Evolutionary conservation across 1,140 invertebrate genomes (phyloP).

Genomic region (Zophobas atratus): DNA sequence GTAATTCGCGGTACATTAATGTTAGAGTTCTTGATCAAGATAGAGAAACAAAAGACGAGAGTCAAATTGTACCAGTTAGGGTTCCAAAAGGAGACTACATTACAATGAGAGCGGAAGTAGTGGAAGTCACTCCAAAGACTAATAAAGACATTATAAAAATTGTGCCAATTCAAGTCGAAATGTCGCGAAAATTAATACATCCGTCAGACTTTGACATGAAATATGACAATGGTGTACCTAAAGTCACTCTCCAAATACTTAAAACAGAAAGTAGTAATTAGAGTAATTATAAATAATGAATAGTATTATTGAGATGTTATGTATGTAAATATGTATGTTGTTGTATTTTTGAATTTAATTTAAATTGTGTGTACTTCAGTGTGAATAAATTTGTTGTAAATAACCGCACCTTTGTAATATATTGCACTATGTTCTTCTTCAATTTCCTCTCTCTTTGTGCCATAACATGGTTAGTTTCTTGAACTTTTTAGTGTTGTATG

Average conservation of each 20-base stretch:
- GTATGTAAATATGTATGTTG: constrained; percentile 51
- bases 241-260: constrained; percentile 48
- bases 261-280: constrained; percentile 44
- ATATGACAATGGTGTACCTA: constrained; percentile 31
- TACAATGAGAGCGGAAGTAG: constrained; percentile 62
- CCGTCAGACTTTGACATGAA: constrained; percentile 31
- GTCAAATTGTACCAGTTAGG: constrained; percentile 56
- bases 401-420: constrained; percentile 56
- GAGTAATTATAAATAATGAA: constrained; percentile 44
- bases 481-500: constrained; percentile 43
- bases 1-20: constrained; percentile 63
- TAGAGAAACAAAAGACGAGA: constrained; percentile 16
- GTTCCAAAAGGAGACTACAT: constrained; percentile 59
- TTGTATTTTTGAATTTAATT: constrained; percentile 51
- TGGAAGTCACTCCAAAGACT: constrained; percentile 61
- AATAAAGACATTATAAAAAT: constrained; percentile 63
- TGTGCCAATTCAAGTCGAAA: constrained; percentile 63
- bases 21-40: constrained; percentile 61
- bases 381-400: constrained; percentile 53
- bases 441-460: constrained; percentile 51
- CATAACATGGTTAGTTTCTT: constrained; percentile 50
- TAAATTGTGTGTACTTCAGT: constrained; percentile 49
- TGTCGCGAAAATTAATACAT: constrained; percentile 52
- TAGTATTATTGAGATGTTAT: constrained; percentile 45
- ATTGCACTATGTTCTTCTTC: constrained; percentile 51